A percentile compares a stretch with the other conserved stretches of the same genome.
These are phyloP conservation scores for Halcyon chelicuti DNA, from an alignment of 2,797 vertebrate species.

Conservation along the genomic window DNA sequence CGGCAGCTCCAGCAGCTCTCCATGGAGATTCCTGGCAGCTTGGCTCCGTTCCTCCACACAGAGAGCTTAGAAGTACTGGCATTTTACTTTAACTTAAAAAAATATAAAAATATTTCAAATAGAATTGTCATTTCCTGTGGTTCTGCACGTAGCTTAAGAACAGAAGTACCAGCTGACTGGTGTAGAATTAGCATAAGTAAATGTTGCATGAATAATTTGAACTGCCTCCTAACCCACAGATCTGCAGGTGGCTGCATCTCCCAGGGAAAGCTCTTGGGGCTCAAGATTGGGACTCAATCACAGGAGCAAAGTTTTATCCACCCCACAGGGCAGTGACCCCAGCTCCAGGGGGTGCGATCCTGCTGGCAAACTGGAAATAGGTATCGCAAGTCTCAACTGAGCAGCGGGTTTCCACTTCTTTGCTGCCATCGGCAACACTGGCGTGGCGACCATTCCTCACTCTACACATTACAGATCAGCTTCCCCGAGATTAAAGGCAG, in stretches of 20 bases:
- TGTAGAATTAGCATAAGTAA: background rate
- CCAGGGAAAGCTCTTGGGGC: background rate
- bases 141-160: background rate
- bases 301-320: background rate
- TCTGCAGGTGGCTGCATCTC: background rate
- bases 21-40: slow-evolving; percentile 21
- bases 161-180: background rate
- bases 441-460: background rate
- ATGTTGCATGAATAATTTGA: background rate
- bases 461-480: background rate
- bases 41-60: background rate
- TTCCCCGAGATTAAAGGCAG: background rate
- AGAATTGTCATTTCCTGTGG: background rate
- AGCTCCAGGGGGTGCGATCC: background rate
- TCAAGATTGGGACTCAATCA: background rate
- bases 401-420: background rate
- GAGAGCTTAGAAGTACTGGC: background rate
- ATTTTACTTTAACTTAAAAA: background rate
- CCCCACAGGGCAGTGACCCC: rapidly evolving
- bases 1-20: slow-evolving; percentile 1
- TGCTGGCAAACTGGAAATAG: background rate
- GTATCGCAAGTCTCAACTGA: rapidly evolving
- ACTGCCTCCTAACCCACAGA: background rate
- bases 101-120: background rate
- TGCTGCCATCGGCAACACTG: background rate